Conservation (phyloP, 2,888 invertebrate genomes). For the Pollenia amentaria region DNA sequence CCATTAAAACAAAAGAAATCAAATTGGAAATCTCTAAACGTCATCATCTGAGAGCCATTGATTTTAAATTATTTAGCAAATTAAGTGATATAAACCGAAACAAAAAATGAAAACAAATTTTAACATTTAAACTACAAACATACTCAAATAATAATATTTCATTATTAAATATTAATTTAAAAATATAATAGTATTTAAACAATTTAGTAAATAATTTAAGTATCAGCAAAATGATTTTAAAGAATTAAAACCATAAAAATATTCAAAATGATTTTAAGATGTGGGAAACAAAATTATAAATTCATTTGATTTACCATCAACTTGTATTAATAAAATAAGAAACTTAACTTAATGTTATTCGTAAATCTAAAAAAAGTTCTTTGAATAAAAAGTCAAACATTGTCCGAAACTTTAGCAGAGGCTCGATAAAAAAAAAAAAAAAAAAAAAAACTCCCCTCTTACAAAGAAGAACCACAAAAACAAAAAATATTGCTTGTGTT, state of each 20-base stretch:
- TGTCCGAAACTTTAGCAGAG: constrained; percentile 62
- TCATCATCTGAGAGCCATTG: constrained; percentile 27
- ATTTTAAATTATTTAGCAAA: constrained; percentile 55
- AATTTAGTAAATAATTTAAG: constrained; percentile 45
- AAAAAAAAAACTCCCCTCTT: constrained; percentile 42
- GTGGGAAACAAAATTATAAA: constrained; percentile 25
- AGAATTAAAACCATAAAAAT: constrained; percentile 22
- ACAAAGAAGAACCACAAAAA: constrained; percentile 57
- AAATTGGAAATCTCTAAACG: constrained; percentile 40
- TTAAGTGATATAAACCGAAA: constrained; percentile 54
- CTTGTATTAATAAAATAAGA: constrained; percentile 32
- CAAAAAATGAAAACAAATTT: constrained; percentile 32
- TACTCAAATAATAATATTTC: constrained; percentile 50
- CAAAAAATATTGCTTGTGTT: constrained; percentile 61
- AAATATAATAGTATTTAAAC: background rate
- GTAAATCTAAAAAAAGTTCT: constrained; percentile 42
- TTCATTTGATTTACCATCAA: constrained; percentile 33
- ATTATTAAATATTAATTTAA: constrained; percentile 44
- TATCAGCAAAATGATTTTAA: constrained; percentile 44
- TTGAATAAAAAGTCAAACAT: constrained; percentile 37
- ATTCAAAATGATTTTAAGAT: constrained; percentile 53
- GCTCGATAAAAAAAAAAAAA: constrained; percentile 37
- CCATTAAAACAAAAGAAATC: constrained; percentile 51
- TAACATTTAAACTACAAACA: constrained; percentile 60
- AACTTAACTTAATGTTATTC: constrained; percentile 26